Conservation (phyloP, 2,797 vertebrate species). For the Macroramphosus scolopax region DNA sequence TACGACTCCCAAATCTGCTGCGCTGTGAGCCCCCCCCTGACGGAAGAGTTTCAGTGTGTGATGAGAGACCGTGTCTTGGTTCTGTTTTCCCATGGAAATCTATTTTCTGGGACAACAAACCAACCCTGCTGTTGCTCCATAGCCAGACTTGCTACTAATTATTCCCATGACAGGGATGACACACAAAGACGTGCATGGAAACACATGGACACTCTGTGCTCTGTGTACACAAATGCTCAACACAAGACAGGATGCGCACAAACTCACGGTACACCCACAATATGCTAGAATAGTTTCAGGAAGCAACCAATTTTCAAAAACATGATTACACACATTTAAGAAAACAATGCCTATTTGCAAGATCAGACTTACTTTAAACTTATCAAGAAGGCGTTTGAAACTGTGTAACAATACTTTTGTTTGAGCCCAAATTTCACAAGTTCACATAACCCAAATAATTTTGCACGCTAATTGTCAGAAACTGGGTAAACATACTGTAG, state of each 20-base stretch:
- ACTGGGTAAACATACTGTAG: too few species aligned
- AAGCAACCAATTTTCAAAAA: too few species aligned
- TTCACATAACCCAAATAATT: background rate
- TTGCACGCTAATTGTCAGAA: too few species aligned
- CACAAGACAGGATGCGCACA: too few species aligned
- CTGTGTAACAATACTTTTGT: too few species aligned
- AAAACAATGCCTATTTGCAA: background rate
- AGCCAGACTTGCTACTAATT: slow-evolving; percentile 40
- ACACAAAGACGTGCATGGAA: slow-evolving; percentile 32
- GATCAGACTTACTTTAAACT: background rate
- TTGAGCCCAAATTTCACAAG: background rate
- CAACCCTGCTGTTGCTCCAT: slow-evolving; percentile 38
- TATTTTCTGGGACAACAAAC: slow-evolving; percentile 52
- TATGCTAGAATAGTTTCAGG: background rate
- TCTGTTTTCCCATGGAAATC: slow-evolving; percentile 51
- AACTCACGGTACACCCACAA: slow-evolving; percentile 6
- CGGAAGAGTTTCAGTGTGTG: slow-evolving; percentile 39
- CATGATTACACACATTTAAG: background rate
- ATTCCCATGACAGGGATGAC: slow-evolving; percentile 46
- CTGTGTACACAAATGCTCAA: slow-evolving; percentile 7
- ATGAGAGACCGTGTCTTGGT: slow-evolving; percentile 14
- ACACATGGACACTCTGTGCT: slow-evolving; percentile 13
- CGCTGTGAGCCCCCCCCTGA: slow-evolving; percentile 35
- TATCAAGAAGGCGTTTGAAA: too few species aligned
- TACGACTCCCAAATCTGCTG: slow-evolving; percentile 34